A percentile compares a stretch with the other conserved stretches of the same genome.
Conservation (phyloP, 2,888 invertebrate genomes). For the Palloptera scutellata region DNA sequence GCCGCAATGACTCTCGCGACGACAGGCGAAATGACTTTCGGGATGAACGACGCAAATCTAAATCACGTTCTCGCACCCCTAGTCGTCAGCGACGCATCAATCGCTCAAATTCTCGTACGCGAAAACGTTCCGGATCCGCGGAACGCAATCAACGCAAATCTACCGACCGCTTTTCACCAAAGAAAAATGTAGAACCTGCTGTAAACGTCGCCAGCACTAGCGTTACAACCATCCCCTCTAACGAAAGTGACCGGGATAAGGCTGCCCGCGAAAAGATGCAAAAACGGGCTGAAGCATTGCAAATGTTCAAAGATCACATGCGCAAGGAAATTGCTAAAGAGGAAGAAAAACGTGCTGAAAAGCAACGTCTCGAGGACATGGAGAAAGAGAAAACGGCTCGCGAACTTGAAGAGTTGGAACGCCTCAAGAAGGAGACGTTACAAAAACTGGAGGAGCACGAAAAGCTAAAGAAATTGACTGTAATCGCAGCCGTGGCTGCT, state of each 20-base stretch:
- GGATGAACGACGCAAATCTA: slow-evolving; percentile 41
- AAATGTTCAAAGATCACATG: slow-evolving; percentile 70
- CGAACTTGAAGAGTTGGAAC: slow-evolving; percentile 60
- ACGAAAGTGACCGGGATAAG: slow-evolving; percentile 53
- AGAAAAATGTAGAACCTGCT: slow-evolving; percentile 31
- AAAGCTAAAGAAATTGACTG: slow-evolving; percentile 47
- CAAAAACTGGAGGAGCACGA: slow-evolving; percentile 60
- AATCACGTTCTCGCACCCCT: slow-evolving; percentile 38
- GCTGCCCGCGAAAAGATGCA: slow-evolving; percentile 62
- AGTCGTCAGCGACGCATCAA: slow-evolving; percentile 35
- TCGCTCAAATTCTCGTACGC: slow-evolving; percentile 46
- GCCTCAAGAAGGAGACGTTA: slow-evolving; percentile 61
- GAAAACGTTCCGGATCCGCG: slow-evolving; percentile 38
- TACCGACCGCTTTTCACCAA: slow-evolving; percentile 38
- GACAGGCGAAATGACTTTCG: slow-evolving; percentile 41
- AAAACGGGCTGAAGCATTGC: slow-evolving; percentile 65
- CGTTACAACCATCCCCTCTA: slow-evolving; percentile 25
- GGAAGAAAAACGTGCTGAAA: slow-evolving; percentile 68
- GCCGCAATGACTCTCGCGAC: slow-evolving; percentile 44
- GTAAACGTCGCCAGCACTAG: slow-evolving; percentile 33
- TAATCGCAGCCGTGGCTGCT: slow-evolving; percentile 42
- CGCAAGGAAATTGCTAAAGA: slow-evolving; percentile 68
- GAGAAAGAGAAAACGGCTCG: slow-evolving; percentile 59
- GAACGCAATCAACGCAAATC: slow-evolving; percentile 34
- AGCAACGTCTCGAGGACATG: slow-evolving; percentile 58